Evolutionary conservation across 2,113 vertebrate genomes (phyloP), one percentile per base, ranked within the genome.

Genomic region (Pogonocichla stellata): DNA sequence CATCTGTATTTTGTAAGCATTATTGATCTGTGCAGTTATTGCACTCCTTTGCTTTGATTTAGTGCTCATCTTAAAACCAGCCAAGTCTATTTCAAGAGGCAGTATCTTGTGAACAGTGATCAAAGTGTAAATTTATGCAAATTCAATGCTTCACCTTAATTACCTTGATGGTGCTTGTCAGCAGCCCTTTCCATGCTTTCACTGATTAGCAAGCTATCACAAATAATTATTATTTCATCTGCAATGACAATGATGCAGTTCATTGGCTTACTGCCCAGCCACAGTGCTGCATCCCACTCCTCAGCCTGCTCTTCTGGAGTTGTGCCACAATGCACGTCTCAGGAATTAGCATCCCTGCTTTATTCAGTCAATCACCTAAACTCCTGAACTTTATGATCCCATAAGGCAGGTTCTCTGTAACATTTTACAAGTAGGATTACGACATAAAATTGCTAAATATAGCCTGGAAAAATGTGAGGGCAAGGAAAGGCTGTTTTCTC

Each of bases 91-190:
- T 98, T 98, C 56, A 45, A 95, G 95, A 96, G 85, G 90, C 31
- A 60, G 87, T 91, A 87, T 95, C 97, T 97, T 50, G 73, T 92
- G 96, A 97, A 97, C 96, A 96, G 97, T 92, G 94, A 97, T 97
- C 90, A 86, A 95, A 97, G 92, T 95, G 93, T 91, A 98, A 98
- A 98, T 98, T 96, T 97, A 98, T 98, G 98, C 98, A 98, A 97
- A 98, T 97, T 58, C 64, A 96, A 36, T 79, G 86, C 89, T 95
- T 96, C 94, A 97, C 97, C 95, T 98, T 98, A 98, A 98, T 98
- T 97, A 98, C 96, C 78, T 78, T 88, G 80, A 96, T 95, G 93
- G 91, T 1, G 43, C 92, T 94, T 97, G 96, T 98, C 97, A 96
- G 97, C 83, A 93, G 93, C 92, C 97, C 97, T 96, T 96, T 94